A percentile compares a stretch with the other conserved stretches of the same genome.
phyloP scores from a whole-genome alignment of 2,113 vertebrate species.

The Bothrops jararaca region DNA sequence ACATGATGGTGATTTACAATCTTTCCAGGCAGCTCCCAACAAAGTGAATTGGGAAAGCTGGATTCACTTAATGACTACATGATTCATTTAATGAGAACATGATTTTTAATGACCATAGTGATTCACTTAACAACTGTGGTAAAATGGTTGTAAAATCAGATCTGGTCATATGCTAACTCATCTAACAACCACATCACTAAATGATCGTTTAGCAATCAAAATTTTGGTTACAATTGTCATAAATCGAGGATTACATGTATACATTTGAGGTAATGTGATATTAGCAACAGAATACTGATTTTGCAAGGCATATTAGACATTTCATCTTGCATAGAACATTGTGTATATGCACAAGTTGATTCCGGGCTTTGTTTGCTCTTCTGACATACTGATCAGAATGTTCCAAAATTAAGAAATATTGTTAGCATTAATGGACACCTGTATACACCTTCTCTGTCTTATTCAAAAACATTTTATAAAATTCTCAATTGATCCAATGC shows the following conservation, averaged over 20 bases:
- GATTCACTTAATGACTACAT: not conserved
- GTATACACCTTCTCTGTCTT: not conserved
- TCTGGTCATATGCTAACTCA: not conserved
- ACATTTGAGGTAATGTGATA: not conserved
- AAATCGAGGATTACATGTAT: not conserved
- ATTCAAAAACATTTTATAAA: not conserved
- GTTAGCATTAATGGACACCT: not conserved
- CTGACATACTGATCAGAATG: not conserved
- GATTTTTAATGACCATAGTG: not conserved
- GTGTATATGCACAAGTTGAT: not conserved
- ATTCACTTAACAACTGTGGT: not conserved
- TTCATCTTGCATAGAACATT: not conserved
- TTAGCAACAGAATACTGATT: not conserved
- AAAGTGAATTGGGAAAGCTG: not conserved
- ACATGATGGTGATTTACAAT: not conserved
- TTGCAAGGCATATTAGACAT: not conserved
- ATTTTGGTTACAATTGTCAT: not conserved
- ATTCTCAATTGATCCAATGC: not conserved
- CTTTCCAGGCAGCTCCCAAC: not conserved
- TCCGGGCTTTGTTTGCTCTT: not conserved
- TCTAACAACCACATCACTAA: not conserved
- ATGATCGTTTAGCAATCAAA: not conserved
- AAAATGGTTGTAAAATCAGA: not conserved
- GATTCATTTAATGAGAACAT: not conserved
- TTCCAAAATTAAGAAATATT: not conserved